These are phyloP conservation scores for Oscheius sp. DNA, from an alignment of 2,888 invertebrate genomes.

Conservation along the genomic window DNA sequence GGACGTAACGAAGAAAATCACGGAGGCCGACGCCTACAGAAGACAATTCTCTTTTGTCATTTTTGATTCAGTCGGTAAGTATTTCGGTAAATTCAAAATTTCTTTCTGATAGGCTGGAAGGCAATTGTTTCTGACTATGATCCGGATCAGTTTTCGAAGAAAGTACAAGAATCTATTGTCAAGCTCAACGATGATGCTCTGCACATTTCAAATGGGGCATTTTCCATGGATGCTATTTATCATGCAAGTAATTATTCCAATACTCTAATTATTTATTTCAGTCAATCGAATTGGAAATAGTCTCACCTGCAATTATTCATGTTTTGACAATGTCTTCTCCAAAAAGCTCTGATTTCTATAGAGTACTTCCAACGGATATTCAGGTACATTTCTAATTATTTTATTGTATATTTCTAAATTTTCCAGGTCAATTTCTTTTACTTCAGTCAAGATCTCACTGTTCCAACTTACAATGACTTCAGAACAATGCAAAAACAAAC, in stretches of 20 bases:
- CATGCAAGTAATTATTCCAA: background rate
- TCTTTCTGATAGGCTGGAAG: background rate
- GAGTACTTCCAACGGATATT: conserved; percentile 19
- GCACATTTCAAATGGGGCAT: background rate
- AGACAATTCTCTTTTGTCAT: conserved; percentile 5
- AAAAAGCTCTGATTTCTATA: background rate
- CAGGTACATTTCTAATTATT: background rate
- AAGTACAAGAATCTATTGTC: background rate
- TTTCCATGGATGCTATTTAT: conserved; percentile 20
- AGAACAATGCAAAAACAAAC: conserved; percentile 14
- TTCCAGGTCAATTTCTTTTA: conserved; percentile 23
- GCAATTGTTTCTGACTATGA: conserved; percentile 15
- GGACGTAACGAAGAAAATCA: background rate
- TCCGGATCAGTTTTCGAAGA: background rate
- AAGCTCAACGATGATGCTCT: background rate
- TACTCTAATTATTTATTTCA: background rate
- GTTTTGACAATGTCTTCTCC: conserved; percentile 21
- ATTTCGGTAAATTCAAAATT: too few relatives aligned
- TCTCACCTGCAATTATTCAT: conserved; percentile 19
- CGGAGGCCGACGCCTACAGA: background rate
- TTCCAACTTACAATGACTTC: background rate
- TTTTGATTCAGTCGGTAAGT: conserved; percentile 6
- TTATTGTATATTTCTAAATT: background rate
- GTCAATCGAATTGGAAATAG: background rate
- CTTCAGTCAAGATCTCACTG: background rate